Percentiles rank a stretch among this genome's conserved stretches.
These are phyloP conservation scores for Laticauda colubrina DNA, from an alignment of 2,113 vertebrate species.

Conservation along the genomic window DNA sequence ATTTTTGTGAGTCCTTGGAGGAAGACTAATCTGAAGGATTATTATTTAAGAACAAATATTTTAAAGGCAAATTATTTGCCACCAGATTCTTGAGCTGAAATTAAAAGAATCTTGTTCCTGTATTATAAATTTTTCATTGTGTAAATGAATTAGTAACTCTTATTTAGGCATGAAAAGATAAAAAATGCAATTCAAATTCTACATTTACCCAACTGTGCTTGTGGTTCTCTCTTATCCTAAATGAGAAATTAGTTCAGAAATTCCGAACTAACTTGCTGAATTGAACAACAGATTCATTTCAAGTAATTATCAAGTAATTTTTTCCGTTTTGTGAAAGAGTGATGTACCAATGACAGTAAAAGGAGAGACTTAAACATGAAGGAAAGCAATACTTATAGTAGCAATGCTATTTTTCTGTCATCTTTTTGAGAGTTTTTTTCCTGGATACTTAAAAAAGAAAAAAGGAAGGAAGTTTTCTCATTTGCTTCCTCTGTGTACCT, in stretches of 20 bases:
- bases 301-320: slow-evolving; percentile 3
- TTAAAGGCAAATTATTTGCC: not conserved
- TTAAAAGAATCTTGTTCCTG: slow-evolving; percentile 1
- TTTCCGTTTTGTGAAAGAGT: slow-evolving; percentile 21
- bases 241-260: not conserved
- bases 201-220: not conserved
- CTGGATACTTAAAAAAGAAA: not conserved
- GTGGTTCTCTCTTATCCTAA: not conserved
- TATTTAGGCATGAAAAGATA: not conserved
- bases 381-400: not conserved
- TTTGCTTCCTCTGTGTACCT: slow-evolving; percentile 3
- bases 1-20: not conserved
- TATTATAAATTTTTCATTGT: not conserved
- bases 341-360: not conserved
- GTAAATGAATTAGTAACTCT: not conserved
- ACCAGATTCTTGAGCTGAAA: not conserved
- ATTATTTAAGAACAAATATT: not conserved
- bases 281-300: not conserved
- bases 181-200: not conserved
- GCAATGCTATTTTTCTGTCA: not conserved
- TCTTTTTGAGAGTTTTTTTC: slow-evolving; percentile 9
- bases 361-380: slow-evolving; percentile 10
- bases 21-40: not conserved
- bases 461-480: not conserved
- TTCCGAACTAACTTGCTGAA: not conserved